phyloP scores from a whole-genome alignment of 2,113 vertebrate species.

The Myocastor coypus region DNA sequence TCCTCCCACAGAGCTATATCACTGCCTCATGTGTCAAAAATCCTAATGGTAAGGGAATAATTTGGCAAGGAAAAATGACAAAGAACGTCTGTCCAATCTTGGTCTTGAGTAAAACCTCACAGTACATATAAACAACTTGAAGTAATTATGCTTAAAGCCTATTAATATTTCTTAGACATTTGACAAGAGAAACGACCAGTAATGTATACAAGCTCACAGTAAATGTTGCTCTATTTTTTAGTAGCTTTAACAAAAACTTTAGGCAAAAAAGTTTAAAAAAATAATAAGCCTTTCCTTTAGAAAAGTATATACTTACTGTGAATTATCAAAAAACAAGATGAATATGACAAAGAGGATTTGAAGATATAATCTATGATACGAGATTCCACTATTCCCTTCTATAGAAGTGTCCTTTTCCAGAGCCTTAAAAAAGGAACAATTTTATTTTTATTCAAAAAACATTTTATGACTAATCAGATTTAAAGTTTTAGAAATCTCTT shows the following conservation, averaged over 20 bases:
- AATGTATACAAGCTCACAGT: background rate
- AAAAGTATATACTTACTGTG: background rate
- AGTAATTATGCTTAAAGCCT: background rate
- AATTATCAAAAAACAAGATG: background rate
- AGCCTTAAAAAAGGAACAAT: background rate
- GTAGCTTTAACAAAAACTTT: background rate
- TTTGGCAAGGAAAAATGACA: slow-evolving; percentile 54
- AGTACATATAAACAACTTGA: background rate
- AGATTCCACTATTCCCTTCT: background rate
- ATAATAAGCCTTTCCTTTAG: background rate
- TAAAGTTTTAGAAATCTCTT: slow-evolving; percentile 33
- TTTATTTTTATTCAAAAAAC: slow-evolving; percentile 1
- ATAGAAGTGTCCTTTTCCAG: background rate
- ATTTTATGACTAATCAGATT: background rate
- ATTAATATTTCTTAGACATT: background rate
- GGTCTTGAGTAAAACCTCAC: background rate
- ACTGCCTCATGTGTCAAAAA: slow-evolving; percentile 54
- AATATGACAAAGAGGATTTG: background rate
- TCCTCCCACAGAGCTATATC: background rate
- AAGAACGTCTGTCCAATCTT: background rate
- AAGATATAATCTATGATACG: background rate
- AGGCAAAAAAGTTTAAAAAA: background rate
- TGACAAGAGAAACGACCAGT: background rate
- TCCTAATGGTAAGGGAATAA: slow-evolving; percentile 38
- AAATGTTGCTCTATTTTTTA: background rate